Percentiles rank a stretch among this genome's conserved stretches.
Conservation (phyloP, 2,888 invertebrate genomes). For the Argyresthia albistria region DNA sequence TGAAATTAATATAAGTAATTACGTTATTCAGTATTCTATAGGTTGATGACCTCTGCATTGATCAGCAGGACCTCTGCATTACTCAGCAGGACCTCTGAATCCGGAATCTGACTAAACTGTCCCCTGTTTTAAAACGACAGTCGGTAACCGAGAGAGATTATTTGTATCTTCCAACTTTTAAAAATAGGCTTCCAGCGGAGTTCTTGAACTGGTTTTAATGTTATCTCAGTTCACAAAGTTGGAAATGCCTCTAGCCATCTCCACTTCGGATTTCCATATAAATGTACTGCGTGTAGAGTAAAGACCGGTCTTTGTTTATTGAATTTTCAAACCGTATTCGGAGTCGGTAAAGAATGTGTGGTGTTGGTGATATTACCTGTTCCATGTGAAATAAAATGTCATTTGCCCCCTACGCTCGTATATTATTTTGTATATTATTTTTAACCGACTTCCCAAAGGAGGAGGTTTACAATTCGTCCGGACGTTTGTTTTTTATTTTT, state of each 20-base stretch:
- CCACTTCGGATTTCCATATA: slow-evolving; percentile 35
- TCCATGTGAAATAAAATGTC: background rate
- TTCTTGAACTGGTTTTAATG: slow-evolving; percentile 14
- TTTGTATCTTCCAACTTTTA: background rate
- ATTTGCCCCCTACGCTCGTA: too few relatives aligned
- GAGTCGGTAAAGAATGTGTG: background rate
- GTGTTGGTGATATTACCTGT: background rate
- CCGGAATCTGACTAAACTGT: too few relatives aligned
- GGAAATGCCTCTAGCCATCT: slow-evolving; percentile 11
- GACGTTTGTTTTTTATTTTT: too few relatives aligned
- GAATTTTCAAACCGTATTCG: slow-evolving; percentile 22
- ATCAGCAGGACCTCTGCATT: too few relatives aligned
- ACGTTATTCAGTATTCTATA: too few relatives aligned
- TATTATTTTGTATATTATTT: too few relatives aligned
- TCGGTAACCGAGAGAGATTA: background rate
- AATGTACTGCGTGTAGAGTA: slow-evolving; percentile 29
- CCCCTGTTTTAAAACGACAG: too few relatives aligned
- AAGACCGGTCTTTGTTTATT: slow-evolving; percentile 40
- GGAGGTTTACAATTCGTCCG: too few relatives aligned
- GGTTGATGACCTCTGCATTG: too few relatives aligned
- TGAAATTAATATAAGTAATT: too few relatives aligned
- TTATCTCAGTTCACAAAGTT: slow-evolving; percentile 16
- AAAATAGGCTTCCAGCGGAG: background rate
- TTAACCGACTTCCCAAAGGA: too few relatives aligned
- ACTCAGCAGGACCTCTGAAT: too few relatives aligned